Evolutionary conservation across 2,888 invertebrate species (phyloP), one percentile per base, ranked within the genome.

Genomic region (Microctonus brassicae): DNA sequence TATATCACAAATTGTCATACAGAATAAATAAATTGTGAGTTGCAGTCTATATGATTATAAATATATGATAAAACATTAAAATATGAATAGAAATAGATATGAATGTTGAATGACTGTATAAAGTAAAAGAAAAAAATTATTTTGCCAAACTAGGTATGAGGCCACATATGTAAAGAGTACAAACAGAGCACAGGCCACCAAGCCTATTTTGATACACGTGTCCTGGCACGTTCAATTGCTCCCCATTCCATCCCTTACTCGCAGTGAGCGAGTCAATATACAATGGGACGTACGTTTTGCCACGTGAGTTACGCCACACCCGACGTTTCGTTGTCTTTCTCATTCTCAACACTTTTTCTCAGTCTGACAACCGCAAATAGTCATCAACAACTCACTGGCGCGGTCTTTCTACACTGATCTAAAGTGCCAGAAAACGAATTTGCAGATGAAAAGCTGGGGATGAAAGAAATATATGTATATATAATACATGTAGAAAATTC

Each of bases 181-280:
- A 83, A 84, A 82, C 81, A 83, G 76, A 81, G 80, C 80, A 75
- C 77, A 73, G 79, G 75, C 81, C 82, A 80, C 84, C 83, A 82
- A 85, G 80, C 83, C 83, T 85, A 85, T 86, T 47, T 85, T 84
- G 77, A 69, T 79, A 81, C 85, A 85, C 85, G 85, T 85, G 85
- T 81, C 85, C 68, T 78, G 71, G 77, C 80, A 79, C 81, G 78
- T 79, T 78, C 79, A 80, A 81, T 81, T 79, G 77, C 57, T 64
- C 71, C 73, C 72, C 76, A 77, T 77, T 2, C 77, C 77, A 78
- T 78, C 80, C 76, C 73, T 75, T 64, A n/a, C 58, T 66, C 61
- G 72, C 73, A 34, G 64, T 26, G 73, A 71, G 67, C 62, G 73
- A 75, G 66, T 61, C 73, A 52, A 60, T 68, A 64, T 75, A 75